A percentile compares a stretch with the other conserved stretches of the same genome.
Conservation (phyloP, 2,113 vertebrate species). For the mouse (Mus musculus) region GRCm39 chr2:73059001-73059500, state of each 20-base stretch:
- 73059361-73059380: conserved; percentile 37
- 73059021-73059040: background rate
- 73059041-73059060: conserved; percentile 63
- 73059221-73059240: conserved; percentile 68
- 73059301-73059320: conserved; percentile 41
- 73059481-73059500: conserved; percentile 22
- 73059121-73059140: conserved; percentile 63
- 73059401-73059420: background rate
- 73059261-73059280: conserved; percentile 25
- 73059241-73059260: background rate
- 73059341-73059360: conserved; percentile 56
- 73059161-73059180: conserved; percentile 15
- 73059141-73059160: conserved; percentile 64
- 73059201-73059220: conserved; percentile 30
- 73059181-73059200: conserved; percentile 61
- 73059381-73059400: background rate
- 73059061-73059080: conserved; percentile 68
- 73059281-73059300: background rate
- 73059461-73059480: conserved; percentile 5
- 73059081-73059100: conserved; percentile 69
- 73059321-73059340: background rate
- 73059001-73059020: background rate
- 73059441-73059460: conserved; percentile 2
- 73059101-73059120: conserved; percentile 69
- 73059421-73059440: conserved; percentile 39